Evolutionary conservation across 2,888 invertebrate genomes (phyloP), one percentile per base, ranked within the genome.

Genomic region (Anodontia alba): DNA sequence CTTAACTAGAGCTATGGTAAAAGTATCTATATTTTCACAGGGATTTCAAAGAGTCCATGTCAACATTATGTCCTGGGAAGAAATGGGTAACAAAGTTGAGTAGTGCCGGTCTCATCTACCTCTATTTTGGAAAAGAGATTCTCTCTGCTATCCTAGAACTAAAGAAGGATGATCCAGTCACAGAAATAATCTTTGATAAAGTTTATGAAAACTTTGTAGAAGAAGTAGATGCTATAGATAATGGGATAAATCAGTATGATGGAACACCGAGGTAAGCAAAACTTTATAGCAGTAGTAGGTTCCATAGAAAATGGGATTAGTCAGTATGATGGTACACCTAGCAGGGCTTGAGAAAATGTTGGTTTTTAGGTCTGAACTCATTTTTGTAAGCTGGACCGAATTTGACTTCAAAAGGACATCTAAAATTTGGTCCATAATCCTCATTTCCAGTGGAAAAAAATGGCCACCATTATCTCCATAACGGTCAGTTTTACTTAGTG

Each of bases 271-370:
- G 93, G 94, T 93, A 84, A 69, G 73, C 38, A 15, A 33, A 96
- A 96, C 78, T 97, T 99, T 76, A 96, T 99, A 20, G 97, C 97
- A 95, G 99, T 99, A 95, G 96, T 99, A 80, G 99, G 99, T 95
- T 99, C 97, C 0, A 97, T 99, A 76, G 99, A 99, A 94, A 99
- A 99, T 95, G 99, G 99, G n/a, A 96, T 99, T 0, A 96, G 97
- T 75, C 97, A 97, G 96, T 96, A 96, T 83, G 96, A 96, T 57
- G 97, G 96, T 0, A 89, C 88, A 73, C 93, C 93, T 36, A 92
- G 93, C n/a, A n/a, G n/a, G n/a, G n/a, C n/a, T n/a, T n/a, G n/a
- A n/a, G n/a, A n/a, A n/a, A n/a, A n/a, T n/a, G n/a, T n/a, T n/a
- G n/a, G n/a, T n/a, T n/a, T n/a, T n/a, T n/a, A n/a, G n/a, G n/a